Percentiles rank a stretch among this genome's conserved stretches.
Conservation (phyloP, 1,140 invertebrate species). For the Sesamia nonagrioides region DNA sequence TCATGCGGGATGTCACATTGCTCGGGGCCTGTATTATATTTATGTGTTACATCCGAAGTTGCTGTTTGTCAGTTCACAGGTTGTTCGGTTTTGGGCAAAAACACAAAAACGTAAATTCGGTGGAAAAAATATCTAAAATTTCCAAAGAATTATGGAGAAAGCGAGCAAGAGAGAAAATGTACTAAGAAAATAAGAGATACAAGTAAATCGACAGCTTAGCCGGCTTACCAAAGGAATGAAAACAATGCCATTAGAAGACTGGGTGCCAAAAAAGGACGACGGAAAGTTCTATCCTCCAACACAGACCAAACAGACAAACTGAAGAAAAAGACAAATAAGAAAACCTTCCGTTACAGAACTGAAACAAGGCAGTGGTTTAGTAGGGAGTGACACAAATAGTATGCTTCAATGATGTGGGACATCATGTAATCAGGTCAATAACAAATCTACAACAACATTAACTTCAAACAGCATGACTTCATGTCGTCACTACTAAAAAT, state of each 20-base stretch:
- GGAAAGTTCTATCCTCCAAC: no score
- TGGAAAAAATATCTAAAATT: no score
- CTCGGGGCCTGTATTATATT: neutral
- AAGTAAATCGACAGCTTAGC: no score
- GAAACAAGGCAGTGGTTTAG: neutral
- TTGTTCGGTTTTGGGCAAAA: no score
- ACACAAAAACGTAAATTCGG: no score
- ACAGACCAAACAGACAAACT: no score
- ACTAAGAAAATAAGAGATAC: no score
- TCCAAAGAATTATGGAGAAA: no score
- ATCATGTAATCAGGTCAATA: constrained; percentile 42
- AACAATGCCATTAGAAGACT: neutral
- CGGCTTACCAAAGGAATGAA: neutral
- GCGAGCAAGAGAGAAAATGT: no score
- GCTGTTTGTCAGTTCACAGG: neutral
- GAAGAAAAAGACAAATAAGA: neutral
- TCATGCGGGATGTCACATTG: neutral
- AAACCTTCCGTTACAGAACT: neutral
- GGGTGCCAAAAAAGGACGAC: no score
- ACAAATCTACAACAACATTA: constrained; percentile 40
- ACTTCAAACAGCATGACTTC: constrained; percentile 38
- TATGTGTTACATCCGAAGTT: neutral
- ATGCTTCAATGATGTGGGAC: neutral
- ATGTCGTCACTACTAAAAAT: constrained; percentile 32
- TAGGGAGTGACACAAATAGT: neutral